Evolutionary conservation across 2,113 vertebrate species (phyloP).

Genomic region (Xiphophorus hellerii): DNA sequence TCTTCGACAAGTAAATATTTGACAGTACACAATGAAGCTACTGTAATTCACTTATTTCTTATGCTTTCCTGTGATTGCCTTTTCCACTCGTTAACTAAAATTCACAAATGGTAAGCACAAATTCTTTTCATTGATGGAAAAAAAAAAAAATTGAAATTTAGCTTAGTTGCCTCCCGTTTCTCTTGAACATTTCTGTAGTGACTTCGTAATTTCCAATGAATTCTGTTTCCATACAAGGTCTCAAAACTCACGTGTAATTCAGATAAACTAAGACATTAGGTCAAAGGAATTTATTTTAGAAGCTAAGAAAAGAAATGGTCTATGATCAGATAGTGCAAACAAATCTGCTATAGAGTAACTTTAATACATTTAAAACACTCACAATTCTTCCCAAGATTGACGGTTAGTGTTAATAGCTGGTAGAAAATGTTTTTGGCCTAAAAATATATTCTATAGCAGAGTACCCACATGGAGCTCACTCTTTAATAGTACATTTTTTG

Average conservation of each 20-base stretch:
- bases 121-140: too few species aligned
- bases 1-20: slow-evolving; percentile 36
- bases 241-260: not conserved
- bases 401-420: not conserved
- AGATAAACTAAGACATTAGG: not conserved
- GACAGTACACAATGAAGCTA: not conserved
- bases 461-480: not conserved
- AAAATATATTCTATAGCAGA: not conserved
- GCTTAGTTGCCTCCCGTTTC: too few species aligned
- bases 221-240: too few species aligned
- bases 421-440: not conserved
- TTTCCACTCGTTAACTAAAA: not conserved
- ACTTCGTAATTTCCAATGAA: too few species aligned
- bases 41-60: not conserved
- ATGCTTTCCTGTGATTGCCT: not conserved
- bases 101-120: too few species aligned
- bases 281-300: not conserved
- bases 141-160: too few species aligned
- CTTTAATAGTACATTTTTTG: not conserved
- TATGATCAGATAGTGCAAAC: not conserved
- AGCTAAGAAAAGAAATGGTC: not conserved
- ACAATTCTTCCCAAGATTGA: not conserved
- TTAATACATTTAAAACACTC: not conserved
- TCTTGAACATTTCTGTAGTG: too few species aligned
- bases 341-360: not conserved